Evolutionary conservation across 2,888 invertebrate genomes (phyloP), one percentile per base, ranked within the genome.

Genomic region (Epinotia brunnichana): DNA sequence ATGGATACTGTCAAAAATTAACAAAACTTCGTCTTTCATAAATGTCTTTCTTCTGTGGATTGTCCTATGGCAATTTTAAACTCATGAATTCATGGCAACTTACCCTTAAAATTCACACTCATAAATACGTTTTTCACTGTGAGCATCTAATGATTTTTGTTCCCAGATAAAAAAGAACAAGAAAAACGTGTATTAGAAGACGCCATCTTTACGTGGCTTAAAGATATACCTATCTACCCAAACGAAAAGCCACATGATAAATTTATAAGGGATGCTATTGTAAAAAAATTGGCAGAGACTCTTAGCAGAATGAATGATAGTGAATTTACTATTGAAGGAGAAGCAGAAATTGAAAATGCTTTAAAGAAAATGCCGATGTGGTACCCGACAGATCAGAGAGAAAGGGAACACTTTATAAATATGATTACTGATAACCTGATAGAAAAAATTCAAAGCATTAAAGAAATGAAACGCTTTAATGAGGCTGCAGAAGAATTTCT

Each of bases 301-400:
- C 54, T 87, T 3, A 77, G 78, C 56, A 35, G 29, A 0, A 39
- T 85, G 4, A 70, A 78, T 39, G 73, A 75, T 21, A 77, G 81
- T 35, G 69, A 77, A 1, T 83, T 80, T 21, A 69, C 78, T 19
- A 73, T 77, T 3, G 79, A 75, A 69, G 80, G 76, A 3, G 79
- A 68, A 62, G 75, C 76, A 7, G 78, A 77, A 61, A 80, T 86
- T 3, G 68, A 70, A 35, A 74, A 72, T 41, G 83, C 78, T 24
- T 54, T 88, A 3, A 74, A 79, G 15, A 74, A 73, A 24, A 76
- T 86, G 51, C 85, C 86, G 0, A 82, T 88, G 74, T 87, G 88
- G 87, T 75, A 74, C 35, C 84, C 85, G 9, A 78, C 70, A 4
- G 70, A 72, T 24, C 77, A 81, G 66, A 21, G 72, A 5, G 80